Percentiles rank a stretch among this genome's conserved stretches.
Evolutionary conservation across 2,888 invertebrate species (phyloP).

Genomic region (Dione juno): DNA sequence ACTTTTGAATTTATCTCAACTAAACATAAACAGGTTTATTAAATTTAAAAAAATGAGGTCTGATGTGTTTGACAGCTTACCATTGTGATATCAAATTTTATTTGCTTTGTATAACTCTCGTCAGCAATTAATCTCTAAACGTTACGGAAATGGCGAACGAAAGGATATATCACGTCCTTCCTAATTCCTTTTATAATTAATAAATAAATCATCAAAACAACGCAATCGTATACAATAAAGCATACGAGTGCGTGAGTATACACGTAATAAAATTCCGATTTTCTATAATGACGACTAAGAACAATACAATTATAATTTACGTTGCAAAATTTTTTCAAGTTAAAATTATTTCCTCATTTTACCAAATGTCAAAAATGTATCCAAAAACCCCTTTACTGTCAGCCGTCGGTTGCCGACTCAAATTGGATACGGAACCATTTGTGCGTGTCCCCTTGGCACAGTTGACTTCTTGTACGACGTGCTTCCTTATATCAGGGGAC

Average conservation of each 20-base stretch:
- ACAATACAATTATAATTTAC: slow-evolving; percentile 13
- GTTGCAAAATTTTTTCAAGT: no score
- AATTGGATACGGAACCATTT: slow-evolving; percentile 40
- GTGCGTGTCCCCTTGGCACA: slow-evolving; percentile 36
- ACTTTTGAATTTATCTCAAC: no score
- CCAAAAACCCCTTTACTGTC: slow-evolving; percentile 25
- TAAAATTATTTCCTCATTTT: slow-evolving; percentile 23
- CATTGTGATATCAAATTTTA: no score
- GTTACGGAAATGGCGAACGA: no score
- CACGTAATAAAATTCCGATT: background rate
- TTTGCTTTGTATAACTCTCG: no score
- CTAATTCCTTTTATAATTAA: no score
- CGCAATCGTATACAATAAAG: background rate
- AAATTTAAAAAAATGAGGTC: no score
- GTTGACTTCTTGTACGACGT: slow-evolving; percentile 28
- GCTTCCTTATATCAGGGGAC: slow-evolving; percentile 27
- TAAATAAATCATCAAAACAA: background rate
- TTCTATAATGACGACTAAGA: slow-evolving; percentile 9
- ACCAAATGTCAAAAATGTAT: slow-evolving; percentile 25
- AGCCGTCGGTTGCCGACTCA: slow-evolving; percentile 35
- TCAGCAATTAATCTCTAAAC: no score
- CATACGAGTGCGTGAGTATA: background rate
- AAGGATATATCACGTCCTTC: no score
- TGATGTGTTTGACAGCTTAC: no score
- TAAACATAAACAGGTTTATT: no score